These are phyloP conservation scores for Myxocyprinus asiaticus DNA, from an alignment of 2,113 vertebrate species.

Conservation along the genomic window DNA sequence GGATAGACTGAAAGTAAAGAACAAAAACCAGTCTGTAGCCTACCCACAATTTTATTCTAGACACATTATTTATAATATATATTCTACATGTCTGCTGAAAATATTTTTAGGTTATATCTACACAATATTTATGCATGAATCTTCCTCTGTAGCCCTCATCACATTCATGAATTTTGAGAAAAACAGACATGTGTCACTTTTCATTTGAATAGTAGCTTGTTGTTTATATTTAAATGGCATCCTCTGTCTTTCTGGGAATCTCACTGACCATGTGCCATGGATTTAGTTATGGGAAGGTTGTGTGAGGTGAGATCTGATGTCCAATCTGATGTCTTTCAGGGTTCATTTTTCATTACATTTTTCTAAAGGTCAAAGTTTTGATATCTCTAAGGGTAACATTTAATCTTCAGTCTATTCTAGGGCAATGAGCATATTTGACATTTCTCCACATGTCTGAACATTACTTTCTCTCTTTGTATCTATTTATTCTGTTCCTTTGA, in stretches of 20 bases:
- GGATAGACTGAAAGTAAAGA: too few species aligned
- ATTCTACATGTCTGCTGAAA: background rate
- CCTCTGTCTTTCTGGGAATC: background rate
- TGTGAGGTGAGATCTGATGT: constrained; percentile 19
- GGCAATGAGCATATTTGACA: constrained; percentile 40
- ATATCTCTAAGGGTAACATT: constrained; percentile 46
- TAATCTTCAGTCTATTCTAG: constrained; percentile 49
- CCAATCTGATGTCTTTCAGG: constrained; percentile 10
- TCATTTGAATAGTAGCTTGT: background rate
- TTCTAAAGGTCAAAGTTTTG: constrained; percentile 49
- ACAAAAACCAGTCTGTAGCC: too few species aligned
- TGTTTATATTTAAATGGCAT: constrained; percentile 24
- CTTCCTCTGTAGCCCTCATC: background rate
- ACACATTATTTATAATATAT: too few species aligned
- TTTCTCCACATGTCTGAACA: constrained; percentile 33
- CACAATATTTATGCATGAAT: background rate
- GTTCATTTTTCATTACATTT: constrained; percentile 34
- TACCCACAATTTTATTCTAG: too few species aligned
- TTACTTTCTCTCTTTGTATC: background rate
- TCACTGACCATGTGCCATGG: background rate
- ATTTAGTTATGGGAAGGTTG: background rate
- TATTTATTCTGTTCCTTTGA: background rate
- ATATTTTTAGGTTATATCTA: background rate
- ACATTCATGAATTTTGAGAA: background rate
- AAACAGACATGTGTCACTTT: background rate